Percentiles rank a stretch among this genome's conserved stretches.
phyloP scores from a whole-genome alignment of 64 coral and sea anemone species.

The Acropora tenuis region DNA sequence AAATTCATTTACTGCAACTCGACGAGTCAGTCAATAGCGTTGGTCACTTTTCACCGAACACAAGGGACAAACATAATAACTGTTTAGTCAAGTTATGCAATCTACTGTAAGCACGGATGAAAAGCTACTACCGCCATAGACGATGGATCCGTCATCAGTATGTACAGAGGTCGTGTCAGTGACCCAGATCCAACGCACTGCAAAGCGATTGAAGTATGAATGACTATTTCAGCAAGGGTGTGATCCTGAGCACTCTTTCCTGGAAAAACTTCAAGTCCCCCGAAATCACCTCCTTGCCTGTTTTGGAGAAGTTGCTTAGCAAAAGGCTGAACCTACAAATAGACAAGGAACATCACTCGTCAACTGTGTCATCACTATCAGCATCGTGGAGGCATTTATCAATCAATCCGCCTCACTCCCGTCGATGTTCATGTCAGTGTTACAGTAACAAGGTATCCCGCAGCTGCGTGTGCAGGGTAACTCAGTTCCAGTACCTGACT shows the following conservation, averaged over 20 bases:
- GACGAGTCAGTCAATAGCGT: too few species aligned
- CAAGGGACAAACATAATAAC: too few species aligned
- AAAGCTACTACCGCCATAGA: neutral
- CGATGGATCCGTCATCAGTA: neutral
- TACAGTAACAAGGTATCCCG: too few species aligned
- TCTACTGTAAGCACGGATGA: neutral
- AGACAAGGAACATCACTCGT: neutral
- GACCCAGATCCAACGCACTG: conserved; percentile 5
- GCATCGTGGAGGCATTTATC: too few species aligned
- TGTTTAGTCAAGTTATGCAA: too few species aligned
- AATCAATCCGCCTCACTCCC: too few species aligned
- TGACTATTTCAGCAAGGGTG: conserved; percentile 43
- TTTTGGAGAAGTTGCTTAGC: conserved; percentile 18
- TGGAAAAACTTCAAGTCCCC: neutral
- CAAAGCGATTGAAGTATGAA: conserved; percentile 21
- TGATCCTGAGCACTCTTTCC: conserved; percentile 47
- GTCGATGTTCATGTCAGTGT: too few species aligned
- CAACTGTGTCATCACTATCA: too few species aligned
- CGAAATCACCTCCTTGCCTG: conserved; percentile 8
- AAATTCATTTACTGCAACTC: too few species aligned
- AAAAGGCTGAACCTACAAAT: conserved; percentile 4
- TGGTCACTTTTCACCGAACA: too few species aligned
- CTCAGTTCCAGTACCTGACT: too few species aligned
- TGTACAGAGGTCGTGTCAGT: conserved; percentile 8
- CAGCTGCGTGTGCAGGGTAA: too few species aligned